A percentile compares a stretch with the other conserved stretches of the same genome.
These are phyloP conservation scores for Distichodus sexfasciatus DNA, from an alignment of 2,797 vertebrate species.

Conservation along the genomic window DNA sequence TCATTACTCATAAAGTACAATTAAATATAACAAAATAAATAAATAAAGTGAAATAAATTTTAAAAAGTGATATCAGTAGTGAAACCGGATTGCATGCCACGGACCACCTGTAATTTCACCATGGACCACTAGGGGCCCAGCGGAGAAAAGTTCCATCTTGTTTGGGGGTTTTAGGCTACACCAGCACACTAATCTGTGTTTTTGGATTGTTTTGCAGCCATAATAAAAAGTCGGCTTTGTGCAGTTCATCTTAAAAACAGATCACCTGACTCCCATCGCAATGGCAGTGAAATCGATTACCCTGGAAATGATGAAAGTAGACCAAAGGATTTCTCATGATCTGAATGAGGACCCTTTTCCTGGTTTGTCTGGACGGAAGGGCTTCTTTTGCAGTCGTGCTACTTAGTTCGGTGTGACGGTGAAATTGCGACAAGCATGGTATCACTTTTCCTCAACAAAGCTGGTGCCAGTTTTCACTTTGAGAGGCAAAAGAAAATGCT, in stretches of 20 bases:
- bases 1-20: no score
- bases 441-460: slow-evolving; percentile 9
- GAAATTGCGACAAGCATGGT: slow-evolving; percentile 20
- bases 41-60: no score
- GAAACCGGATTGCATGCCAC: no score
- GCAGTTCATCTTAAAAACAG: not conserved
- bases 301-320: not conserved
- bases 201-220: not conserved
- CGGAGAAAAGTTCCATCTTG: not conserved
- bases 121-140: no score
- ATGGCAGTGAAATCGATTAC: slow-evolving; percentile 10
- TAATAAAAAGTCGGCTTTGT: not conserved
- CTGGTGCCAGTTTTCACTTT: slow-evolving; percentile 21
- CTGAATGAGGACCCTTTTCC: not conserved
- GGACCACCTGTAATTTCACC: no score
- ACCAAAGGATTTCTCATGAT: not conserved
- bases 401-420: slow-evolving; percentile 12
- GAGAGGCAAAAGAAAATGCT: not conserved
- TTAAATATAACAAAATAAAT: no score
- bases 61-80: no score
- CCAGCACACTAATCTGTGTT: not conserved
- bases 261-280: not conserved
- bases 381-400: slow-evolving; percentile 3
- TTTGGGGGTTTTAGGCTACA: slow-evolving; percentile 13
- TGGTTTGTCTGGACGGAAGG: slow-evolving; percentile 7